Conservation (phyloP, 2,113 vertebrate species). For the Butastur rufipennis region DNA sequence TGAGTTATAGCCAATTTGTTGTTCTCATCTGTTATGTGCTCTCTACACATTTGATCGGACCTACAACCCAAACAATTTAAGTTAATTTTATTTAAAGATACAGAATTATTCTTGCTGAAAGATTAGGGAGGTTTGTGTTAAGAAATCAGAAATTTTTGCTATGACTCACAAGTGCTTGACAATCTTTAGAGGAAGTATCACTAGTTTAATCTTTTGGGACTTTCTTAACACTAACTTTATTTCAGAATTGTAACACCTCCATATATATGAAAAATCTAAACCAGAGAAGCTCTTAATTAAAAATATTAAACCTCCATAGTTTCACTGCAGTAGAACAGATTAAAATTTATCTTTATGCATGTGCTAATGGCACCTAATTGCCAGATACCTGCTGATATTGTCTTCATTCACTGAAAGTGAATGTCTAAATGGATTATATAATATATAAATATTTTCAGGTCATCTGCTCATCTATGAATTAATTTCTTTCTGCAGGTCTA, state of each 20-base stretch:
- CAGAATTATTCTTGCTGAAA: not conserved
- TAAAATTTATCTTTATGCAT: not conserved
- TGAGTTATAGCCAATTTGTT: slow-evolving; percentile 17
- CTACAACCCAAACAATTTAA: not conserved
- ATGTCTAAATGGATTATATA: not conserved
- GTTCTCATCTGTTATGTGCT: not conserved
- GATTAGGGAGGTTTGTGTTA: not conserved
- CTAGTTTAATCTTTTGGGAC: not conserved
- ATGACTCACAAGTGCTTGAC: not conserved
- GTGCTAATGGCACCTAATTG: not conserved
- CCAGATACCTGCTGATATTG: not conserved
- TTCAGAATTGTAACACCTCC: not conserved
- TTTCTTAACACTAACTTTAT: not conserved
- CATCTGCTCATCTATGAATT: not conserved
- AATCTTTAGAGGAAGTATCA: not conserved
- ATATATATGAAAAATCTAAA: not conserved
- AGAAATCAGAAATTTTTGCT: not conserved
- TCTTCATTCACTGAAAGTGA: not conserved
- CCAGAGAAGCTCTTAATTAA: not conserved
- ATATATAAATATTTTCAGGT: not conserved
- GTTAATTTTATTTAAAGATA: not conserved
- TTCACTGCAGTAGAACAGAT: not conserved
- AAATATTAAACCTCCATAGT: not conserved
- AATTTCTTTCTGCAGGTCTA: not conserved
- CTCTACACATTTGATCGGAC: not conserved